Evolutionary conservation across 2,797 vertebrate genomes (phyloP), one percentile per base, ranked within the genome.

Genomic region (Anas bahamensis): DNA sequence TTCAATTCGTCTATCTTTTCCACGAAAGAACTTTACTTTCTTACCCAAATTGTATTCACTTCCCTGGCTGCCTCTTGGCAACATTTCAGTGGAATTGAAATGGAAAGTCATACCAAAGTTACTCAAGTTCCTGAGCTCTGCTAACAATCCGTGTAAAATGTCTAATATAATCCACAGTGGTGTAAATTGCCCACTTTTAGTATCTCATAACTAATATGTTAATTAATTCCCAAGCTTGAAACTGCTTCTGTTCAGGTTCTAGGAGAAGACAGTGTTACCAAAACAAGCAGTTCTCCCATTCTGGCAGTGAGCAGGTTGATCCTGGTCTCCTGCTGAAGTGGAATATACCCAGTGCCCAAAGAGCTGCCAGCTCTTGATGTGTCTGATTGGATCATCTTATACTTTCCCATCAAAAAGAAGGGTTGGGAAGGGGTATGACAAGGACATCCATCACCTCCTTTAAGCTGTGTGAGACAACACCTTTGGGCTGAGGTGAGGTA

Each of bases 401-500:
- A 26, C 37, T n/a, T 46, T 33, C 21, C 37, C 42, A 61, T 39
- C 50, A 33, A 74, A 70, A 29, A 60, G 78, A 28, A 44, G 22
- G 13, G 7, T 9, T 39, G 41, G 39, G 48, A 86, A 89, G 31
- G n/a, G 33, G 17, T 42, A 10, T 2, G 2, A n/a, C 29, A 7
- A 65, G 23, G 23, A 35, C 1, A 4, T 6, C 15, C 7, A 6
- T 81, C 37, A 53, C 46, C 77, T 86, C 41, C 72, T 73, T 64
- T 17, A 33, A 53, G 48, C 11, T 11, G 1, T 1, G 1, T 4
- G 29, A 11, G 60, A 46, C 60, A 55, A 17, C 9, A 39, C 1
- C 22, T 44, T 33, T 13, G n/a, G 60, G 31, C 33, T 63, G 78
- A 55, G 52, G 22, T 19, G 13, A 22, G 10, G 9, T 33, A 4